phyloP scores from a whole-genome alignment of 1,140 invertebrate genomes.

The Steinernema feltiae region DNA sequence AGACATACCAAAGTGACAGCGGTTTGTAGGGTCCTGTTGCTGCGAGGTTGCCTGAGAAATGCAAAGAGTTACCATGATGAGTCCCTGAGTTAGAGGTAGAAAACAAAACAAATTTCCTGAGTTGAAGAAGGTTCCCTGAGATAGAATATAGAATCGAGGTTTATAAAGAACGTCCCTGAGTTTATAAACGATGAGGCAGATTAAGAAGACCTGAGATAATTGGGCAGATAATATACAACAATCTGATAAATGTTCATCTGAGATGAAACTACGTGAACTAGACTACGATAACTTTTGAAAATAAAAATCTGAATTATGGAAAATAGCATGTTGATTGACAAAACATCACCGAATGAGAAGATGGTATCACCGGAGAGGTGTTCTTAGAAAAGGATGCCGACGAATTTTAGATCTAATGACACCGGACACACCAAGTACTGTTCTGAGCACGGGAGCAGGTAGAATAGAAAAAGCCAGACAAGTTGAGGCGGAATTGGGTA shows the following conservation, averaged over 20 bases:
- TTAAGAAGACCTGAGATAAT: neutral
- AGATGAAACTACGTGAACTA: neutral
- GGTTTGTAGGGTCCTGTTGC: neutral
- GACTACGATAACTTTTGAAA: neutral
- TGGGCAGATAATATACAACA: neutral
- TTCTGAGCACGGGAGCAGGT: neutral
- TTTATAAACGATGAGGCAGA: neutral
- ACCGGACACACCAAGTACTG: conserved; percentile 1
- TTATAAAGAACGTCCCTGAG: conserved; percentile 1
- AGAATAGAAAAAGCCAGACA: neutral
- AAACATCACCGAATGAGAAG: neutral
- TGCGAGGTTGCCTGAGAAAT: neutral
- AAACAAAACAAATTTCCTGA: neutral
- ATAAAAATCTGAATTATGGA: neutral
- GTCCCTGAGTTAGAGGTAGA: neutral
- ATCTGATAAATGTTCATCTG: neutral
- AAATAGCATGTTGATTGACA: neutral
- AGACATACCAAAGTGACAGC: neutral
- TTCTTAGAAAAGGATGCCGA: neutral
- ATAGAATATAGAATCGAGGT: conserved; percentile 15
- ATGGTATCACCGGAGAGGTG: neutral
- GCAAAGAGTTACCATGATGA: neutral
- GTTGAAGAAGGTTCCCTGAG: neutral
- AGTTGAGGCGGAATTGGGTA: neutral
- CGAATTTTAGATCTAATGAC: neutral